These are phyloP conservation scores for Peromyscus leucopus DNA, from an alignment of 2,113 vertebrate species.

Conservation along the genomic window DNA sequence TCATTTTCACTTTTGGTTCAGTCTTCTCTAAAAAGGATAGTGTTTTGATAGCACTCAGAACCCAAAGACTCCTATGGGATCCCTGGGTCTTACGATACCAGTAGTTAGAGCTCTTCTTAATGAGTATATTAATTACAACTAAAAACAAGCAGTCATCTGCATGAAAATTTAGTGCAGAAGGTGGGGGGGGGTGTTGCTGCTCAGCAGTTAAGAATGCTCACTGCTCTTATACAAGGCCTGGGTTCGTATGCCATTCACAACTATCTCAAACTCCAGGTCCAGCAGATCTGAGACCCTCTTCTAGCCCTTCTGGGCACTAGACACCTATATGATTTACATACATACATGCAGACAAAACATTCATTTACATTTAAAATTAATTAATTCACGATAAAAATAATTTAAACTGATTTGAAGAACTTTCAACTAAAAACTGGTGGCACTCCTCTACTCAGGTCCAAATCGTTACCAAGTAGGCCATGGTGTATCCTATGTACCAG, in stretches of 20 bases:
- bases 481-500: background rate
- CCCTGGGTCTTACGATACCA: fast-evolving
- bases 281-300: background rate
- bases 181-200: background rate
- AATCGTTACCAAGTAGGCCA: background rate
- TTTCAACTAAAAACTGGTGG: background rate
- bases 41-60: background rate
- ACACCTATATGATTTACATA: background rate
- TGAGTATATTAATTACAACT: background rate
- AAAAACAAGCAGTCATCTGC: background rate
- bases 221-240: background rate
- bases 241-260: background rate
- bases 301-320: background rate
- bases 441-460: background rate
- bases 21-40: background rate
- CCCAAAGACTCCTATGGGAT: fast-evolving
- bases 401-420: too few relatives aligned
- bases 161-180: background rate
- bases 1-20: too few relatives aligned
- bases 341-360: background rate
- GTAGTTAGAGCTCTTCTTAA: background rate
- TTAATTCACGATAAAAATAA: background rate
- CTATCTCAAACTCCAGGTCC: too few relatives aligned
- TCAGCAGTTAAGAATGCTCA: too few relatives aligned
- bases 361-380: background rate